Percentiles rank a stretch among this genome's conserved stretches.
phyloP scores from a whole-genome alignment of 2,888 invertebrate genomes.

The Metellina segmentata region DNA sequence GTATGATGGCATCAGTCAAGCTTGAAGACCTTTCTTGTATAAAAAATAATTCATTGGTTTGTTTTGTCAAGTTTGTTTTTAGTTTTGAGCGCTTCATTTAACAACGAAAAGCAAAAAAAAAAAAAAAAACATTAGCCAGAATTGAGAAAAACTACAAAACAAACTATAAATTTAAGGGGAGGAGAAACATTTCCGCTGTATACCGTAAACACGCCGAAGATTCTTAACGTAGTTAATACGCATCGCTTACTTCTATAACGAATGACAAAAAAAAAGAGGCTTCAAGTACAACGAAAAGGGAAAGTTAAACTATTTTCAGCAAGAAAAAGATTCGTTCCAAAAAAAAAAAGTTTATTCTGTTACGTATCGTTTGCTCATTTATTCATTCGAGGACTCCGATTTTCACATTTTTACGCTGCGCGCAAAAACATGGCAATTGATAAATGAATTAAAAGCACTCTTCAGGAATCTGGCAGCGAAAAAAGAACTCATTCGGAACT shows the following conservation, averaged over 20 bases:
- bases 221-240: background rate
- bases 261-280: background rate
- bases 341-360: background rate
- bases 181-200: background rate
- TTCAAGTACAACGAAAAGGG: background rate
- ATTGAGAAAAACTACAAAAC: background rate
- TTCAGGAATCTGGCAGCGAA: background rate
- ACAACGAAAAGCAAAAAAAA: background rate
- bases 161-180: background rate
- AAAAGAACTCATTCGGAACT: background rate
- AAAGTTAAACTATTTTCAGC: background rate
- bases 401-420: background rate
- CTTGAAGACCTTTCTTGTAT: background rate
- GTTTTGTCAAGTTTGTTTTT: conserved; percentile 23
- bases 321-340: background rate
- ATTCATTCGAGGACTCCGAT: background rate
- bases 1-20: conserved; percentile 3
- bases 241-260: background rate
- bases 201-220: background rate
- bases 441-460: background rate
- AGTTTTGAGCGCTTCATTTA: conserved; percentile 14
- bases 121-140: background rate
- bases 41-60: conserved; percentile 11
- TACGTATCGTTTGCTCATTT: background rate
- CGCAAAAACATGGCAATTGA: background rate